Conservation (phyloP, 64 coral and sea anemone species). For the Porites australiensis region DNA sequence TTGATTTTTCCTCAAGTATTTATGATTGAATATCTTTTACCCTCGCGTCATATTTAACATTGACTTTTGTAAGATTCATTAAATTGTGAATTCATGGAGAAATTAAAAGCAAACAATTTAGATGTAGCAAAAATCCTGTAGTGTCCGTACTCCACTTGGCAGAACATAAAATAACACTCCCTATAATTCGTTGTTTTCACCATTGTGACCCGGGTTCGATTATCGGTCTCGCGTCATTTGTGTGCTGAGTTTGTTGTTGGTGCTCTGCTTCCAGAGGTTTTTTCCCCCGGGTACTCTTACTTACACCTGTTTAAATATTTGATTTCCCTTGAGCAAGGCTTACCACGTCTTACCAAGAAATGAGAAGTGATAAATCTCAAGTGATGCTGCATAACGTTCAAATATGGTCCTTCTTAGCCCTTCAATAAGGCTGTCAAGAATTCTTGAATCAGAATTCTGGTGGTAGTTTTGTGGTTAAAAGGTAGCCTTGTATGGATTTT, state of each 20-base stretch:
- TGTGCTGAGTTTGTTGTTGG: no score
- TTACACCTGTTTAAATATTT: background rate
- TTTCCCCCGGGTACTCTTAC: conserved; percentile 8
- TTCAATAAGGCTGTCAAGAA: background rate
- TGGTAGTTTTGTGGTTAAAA: conserved; percentile 7
- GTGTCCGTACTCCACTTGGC: conserved; percentile 10
- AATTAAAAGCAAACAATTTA: conserved; percentile 15
- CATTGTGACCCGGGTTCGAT: conserved; percentile 6
- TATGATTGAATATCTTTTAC: conserved; percentile 10
- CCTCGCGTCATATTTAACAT: background rate
- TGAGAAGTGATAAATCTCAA: conserved; percentile 1
- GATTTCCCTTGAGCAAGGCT: conserved; percentile 7
- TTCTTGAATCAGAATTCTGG: conserved; percentile 6
- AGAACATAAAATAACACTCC: conserved; percentile 2
- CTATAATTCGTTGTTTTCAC: conserved; percentile 16
- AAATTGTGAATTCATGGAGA: conserved; percentile 10
- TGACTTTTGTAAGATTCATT: conserved; percentile 12
- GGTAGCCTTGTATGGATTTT: conserved; percentile 5
- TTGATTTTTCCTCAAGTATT: conserved; percentile 3
- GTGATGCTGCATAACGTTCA: conserved; percentile 7
- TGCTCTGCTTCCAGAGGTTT: background rate
- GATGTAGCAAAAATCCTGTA: conserved; percentile 7
- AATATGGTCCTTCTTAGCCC: conserved; percentile 5
- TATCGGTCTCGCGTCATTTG: conserved; percentile 8
- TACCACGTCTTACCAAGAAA: background rate